Evolutionary conservation across 2,888 invertebrate genomes (phyloP).

Genomic region (Mythimna loreyi): DNA sequence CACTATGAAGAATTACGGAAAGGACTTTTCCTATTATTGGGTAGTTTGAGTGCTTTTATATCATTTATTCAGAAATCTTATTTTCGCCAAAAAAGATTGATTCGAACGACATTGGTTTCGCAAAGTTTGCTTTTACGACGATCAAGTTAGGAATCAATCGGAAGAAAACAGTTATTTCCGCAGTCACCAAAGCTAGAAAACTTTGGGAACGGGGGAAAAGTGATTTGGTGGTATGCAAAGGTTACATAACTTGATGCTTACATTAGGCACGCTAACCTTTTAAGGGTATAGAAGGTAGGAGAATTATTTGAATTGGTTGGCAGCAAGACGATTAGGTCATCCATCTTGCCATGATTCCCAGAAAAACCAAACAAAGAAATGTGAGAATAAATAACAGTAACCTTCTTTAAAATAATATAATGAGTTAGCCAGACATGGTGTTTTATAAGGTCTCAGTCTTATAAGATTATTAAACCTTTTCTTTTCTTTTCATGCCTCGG

Average conservation of each 20-base stretch:
- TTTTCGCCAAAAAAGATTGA: constrained; percentile 7
- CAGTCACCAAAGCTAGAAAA: constrained; percentile 11
- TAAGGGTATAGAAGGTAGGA: constrained; percentile 1
- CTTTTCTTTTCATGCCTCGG: too few species aligned
- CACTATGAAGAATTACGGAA: constrained; percentile 42
- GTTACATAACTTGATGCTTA: constrained; percentile 14
- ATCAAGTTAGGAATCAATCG: constrained; percentile 27
- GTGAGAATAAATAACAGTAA: not conserved
- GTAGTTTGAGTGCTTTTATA: constrained; percentile 24
- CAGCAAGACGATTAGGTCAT: not conserved
- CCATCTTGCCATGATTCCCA: not conserved
- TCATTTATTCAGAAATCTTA: constrained; percentile 23
- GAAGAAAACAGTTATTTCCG: constrained; percentile 5
- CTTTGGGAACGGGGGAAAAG: constrained; percentile 23
- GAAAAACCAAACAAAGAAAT: not conserved
- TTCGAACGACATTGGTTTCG: constrained; percentile 16
- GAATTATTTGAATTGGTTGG: not conserved
- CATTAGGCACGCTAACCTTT: constrained; percentile 5
- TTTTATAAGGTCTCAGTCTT: too few species aligned
- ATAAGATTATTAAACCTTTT: not conserved
- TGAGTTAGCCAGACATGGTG: not conserved
- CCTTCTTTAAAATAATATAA: not conserved
- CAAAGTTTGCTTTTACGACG: constrained; percentile 22
- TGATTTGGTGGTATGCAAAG: constrained; percentile 20
- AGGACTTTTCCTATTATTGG: constrained; percentile 36